phyloP scores from a whole-genome alignment of 2,113 vertebrate genomes.

The Turnix velox region DNA sequence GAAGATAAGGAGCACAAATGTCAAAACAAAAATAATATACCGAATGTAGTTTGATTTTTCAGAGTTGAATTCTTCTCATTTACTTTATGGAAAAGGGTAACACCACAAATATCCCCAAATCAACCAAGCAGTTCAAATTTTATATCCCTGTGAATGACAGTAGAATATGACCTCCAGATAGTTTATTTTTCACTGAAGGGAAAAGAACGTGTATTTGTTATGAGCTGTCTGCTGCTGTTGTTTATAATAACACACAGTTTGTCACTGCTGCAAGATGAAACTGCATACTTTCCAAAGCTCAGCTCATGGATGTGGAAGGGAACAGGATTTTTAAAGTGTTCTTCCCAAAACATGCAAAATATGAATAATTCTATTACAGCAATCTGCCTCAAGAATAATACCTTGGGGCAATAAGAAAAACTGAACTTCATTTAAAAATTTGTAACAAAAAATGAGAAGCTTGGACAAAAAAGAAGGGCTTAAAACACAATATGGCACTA shows the following conservation, averaged over 20 bases:
- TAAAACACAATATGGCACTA: not conserved
- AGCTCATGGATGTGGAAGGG: not conserved
- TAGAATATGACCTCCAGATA: not conserved
- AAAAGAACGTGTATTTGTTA: not conserved
- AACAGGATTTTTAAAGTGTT: not conserved
- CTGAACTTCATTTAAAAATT: constrained; percentile 44
- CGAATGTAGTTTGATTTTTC: not conserved
- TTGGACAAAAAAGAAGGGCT: not conserved
- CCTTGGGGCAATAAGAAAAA: constrained; percentile 35
- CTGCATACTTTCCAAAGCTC: not conserved
- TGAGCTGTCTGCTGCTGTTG: not conserved
- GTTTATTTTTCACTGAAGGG: not conserved
- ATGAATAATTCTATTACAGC: not conserved
- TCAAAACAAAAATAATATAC: constrained; percentile 20
- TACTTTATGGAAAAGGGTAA: not conserved
- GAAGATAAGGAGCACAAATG: constrained; percentile 3
- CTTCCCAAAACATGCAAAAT: not conserved
- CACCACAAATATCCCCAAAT: not conserved
- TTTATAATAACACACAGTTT: not conserved
- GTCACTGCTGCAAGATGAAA: constrained; percentile 6
- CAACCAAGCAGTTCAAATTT: not conserved
- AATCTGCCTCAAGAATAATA: constrained; percentile 7
- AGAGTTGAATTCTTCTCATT: not conserved
- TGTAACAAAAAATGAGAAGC: constrained; percentile 1
- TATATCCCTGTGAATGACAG: not conserved